Conservation (phyloP, 2,797 vertebrate species). For the Sebastes diaconus region DNA sequence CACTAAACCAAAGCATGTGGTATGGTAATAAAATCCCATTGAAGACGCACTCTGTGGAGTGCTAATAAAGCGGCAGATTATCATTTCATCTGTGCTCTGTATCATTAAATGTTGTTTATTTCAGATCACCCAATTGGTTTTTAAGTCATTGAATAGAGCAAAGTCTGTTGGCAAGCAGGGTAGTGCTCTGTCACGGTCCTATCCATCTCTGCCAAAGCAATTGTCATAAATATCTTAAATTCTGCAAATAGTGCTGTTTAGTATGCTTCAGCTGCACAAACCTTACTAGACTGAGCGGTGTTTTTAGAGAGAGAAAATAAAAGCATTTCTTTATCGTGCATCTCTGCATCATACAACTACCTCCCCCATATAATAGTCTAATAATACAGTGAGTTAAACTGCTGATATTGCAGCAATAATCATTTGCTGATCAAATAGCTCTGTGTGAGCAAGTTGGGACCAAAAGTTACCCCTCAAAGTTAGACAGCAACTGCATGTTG, state of each 20-base stretch:
- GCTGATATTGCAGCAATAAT: conserved; percentile 38
- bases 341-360: conserved; percentile 1
- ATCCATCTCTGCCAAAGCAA: conserved; percentile 58
- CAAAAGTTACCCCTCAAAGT: conserved; percentile 22
- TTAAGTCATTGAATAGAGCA: conserved; percentile 45
- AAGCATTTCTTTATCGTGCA: conserved; percentile 5
- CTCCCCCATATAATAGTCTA: conserved; percentile 11
- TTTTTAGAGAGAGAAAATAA: not conserved
- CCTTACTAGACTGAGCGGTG: conserved; percentile 1
- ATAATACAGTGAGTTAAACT: conserved; percentile 26
- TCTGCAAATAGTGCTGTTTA: conserved; percentile 49
- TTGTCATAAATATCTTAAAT: conserved; percentile 59
- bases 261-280: conserved; percentile 35
- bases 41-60: conserved; percentile 39
- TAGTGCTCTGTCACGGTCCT: conserved; percentile 42
- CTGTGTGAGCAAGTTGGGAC: conserved; percentile 9
- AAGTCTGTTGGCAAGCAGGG: conserved; percentile 43
- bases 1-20: conserved; percentile 31
- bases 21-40: conserved; percentile 40
- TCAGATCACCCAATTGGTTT: conserved; percentile 48
- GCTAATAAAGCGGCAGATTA: conserved; percentile 54
- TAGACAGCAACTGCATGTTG: conserved; percentile 27
- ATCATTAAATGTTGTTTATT: conserved; percentile 62
- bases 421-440: conserved; percentile 31
- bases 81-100: conserved; percentile 55